These are phyloP conservation scores for Macrophya annulata DNA, from an alignment of 2,888 invertebrate genomes.

Conservation along the genomic window DNA sequence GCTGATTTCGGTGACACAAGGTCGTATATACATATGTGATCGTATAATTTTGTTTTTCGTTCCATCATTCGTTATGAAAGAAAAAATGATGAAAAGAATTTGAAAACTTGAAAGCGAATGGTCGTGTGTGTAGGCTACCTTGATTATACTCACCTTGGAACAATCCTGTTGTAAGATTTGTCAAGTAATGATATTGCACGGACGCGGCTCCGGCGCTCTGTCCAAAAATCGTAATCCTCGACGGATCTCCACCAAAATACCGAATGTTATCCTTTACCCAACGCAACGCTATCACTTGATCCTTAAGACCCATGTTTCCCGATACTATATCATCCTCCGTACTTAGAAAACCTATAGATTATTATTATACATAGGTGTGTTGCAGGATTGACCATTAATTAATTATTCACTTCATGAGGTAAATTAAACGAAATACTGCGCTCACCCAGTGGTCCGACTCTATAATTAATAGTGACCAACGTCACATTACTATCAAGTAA, in stretches of 20 bases:
- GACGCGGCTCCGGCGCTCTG: slow-evolving; percentile 89
- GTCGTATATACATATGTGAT: neutral
- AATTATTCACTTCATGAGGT: no score
- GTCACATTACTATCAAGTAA: slow-evolving; percentile 84
- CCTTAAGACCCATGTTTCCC: slow-evolving; percentile 88
- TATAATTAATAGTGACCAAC: slow-evolving; percentile 85
- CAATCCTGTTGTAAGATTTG: slow-evolving; percentile 84
- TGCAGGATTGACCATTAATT: no score
- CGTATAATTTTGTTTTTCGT: no score
- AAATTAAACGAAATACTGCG: neutral
- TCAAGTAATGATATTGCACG: slow-evolving; percentile 87
- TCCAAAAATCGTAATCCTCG: slow-evolving; percentile 86
- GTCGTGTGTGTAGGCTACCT: no score
- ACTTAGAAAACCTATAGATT: slow-evolving; percentile 90
- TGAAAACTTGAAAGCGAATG: no score
- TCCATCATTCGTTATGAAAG: no score
- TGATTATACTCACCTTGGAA: slow-evolving; percentile 67
- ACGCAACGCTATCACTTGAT: slow-evolving; percentile 86
- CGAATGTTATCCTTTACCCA: slow-evolving; percentile 87
- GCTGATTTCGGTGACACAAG: no score
- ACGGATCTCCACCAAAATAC: slow-evolving; percentile 87
- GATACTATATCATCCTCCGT: slow-evolving; percentile 86
- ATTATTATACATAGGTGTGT: no score
- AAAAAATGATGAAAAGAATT: no score
- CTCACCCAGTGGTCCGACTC: slow-evolving; percentile 85